Conservation (phyloP, 2,797 vertebrate genomes). For the Sebastes oblongus region DNA sequence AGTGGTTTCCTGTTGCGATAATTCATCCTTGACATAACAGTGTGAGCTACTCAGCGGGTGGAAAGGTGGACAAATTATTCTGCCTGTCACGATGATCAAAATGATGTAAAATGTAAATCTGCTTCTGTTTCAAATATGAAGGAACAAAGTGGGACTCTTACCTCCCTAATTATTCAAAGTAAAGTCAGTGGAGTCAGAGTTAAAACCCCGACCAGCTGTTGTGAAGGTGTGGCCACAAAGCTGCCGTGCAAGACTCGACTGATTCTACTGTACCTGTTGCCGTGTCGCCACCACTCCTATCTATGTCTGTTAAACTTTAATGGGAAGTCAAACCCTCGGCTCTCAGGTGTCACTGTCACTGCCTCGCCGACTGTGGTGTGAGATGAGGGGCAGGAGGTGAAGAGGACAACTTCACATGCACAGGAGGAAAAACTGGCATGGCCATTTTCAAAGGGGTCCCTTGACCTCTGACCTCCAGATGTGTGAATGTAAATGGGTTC, state of each 20-base stretch:
- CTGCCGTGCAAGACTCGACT: neutral
- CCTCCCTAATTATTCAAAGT: neutral
- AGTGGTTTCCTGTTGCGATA: neutral
- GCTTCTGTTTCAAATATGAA: neutral
- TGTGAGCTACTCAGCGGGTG: neutral
- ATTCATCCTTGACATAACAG: neutral
- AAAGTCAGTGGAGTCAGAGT: no score
- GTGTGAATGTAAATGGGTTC: rapidly evolving
- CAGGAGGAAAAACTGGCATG: no score
- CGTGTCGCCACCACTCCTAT: slow-evolving; percentile 3
- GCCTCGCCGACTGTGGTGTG: slow-evolving; percentile 13
- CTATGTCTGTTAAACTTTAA: slow-evolving; percentile 73
- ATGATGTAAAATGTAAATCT: neutral
- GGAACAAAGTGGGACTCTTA: neutral
- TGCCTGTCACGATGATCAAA: neutral
- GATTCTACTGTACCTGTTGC: neutral
- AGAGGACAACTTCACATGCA: slow-evolving; percentile 2
- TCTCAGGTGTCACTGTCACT: slow-evolving; percentile 62
- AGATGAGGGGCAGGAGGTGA: slow-evolving; percentile 49
- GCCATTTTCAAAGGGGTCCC: neutral
- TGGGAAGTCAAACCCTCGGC: slow-evolving; percentile 62
- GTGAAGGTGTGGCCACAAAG: slow-evolving; percentile 13
- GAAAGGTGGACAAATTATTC: neutral
- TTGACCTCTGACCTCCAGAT: no score
- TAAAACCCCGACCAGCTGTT: no score